A percentile compares a stretch with the other conserved stretches of the same genome.
Conservation (phyloP, 1,140 invertebrate genomes). For the Belonocnema kinseyi region DNA sequence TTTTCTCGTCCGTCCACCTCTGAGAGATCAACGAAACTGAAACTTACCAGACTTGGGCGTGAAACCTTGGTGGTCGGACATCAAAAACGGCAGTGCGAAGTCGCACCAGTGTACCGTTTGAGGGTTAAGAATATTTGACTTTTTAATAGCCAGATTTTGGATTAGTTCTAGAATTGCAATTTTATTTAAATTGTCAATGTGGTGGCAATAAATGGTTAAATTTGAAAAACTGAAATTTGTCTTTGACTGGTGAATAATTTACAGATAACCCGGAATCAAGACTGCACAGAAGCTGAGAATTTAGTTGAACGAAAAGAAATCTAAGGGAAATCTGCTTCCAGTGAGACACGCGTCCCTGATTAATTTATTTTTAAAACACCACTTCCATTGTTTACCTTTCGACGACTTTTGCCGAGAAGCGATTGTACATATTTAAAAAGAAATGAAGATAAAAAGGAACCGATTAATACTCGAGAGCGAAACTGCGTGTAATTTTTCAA, state of each 20-base stretch:
- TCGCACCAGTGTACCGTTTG: no score
- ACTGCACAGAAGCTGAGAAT: slow-evolving; percentile 66
- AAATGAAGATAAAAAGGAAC: not conserved
- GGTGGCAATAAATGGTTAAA: slow-evolving; percentile 23
- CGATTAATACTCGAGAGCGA: not conserved
- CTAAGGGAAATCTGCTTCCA: slow-evolving; percentile 59
- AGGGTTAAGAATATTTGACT: not conserved
- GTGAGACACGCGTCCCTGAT: slow-evolving; percentile 44
- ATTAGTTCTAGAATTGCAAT: slow-evolving; percentile 13
- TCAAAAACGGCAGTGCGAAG: no score
- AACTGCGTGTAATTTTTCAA: not conserved
- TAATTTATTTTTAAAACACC: slow-evolving; percentile 51
- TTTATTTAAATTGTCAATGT: slow-evolving; percentile 16
- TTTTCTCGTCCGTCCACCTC: no score
- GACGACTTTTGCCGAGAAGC: not conserved
- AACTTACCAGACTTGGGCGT: no score
- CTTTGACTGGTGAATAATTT: slow-evolving; percentile 42
- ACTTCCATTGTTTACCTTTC: slow-evolving; percentile 1
- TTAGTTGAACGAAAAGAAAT: slow-evolving; percentile 53
- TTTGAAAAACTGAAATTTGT: slow-evolving; percentile 36
- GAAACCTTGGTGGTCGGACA: no score
- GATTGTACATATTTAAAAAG: not conserved
- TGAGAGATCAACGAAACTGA: no score
- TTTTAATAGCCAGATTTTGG: not conserved
- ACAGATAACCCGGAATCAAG: slow-evolving; percentile 65